Conservation (phyloP, 1,140 invertebrate genomes). For the Drosophila cardini region DNA sequence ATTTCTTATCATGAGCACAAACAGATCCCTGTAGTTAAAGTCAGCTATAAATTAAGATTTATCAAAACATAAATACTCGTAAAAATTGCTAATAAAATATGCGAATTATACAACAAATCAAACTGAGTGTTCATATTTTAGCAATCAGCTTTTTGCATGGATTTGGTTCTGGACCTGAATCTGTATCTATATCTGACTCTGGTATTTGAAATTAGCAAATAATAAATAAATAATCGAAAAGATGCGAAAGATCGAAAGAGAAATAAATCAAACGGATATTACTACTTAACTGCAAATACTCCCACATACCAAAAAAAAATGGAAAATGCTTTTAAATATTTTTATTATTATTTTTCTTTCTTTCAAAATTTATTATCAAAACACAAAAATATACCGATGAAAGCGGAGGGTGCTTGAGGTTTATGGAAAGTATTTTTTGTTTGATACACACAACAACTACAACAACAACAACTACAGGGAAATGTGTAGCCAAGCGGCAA, state of each 20-base stretch:
- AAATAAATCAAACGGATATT: constrained; percentile 67
- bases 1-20: constrained; percentile 11
- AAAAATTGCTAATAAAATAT: constrained; percentile 59
- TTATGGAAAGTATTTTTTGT: constrained; percentile 11
- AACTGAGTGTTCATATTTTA: constrained; percentile 2
- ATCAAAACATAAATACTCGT: constrained; percentile 31
- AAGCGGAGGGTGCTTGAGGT: background rate
- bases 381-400: constrained; percentile 19
- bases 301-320: constrained; percentile 32
- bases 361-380: constrained; percentile 34
- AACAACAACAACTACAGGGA: background rate
- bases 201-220: constrained; percentile 45
- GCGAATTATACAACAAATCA: constrained; percentile 4
- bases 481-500: constrained; percentile 37
- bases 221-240: constrained; percentile 57
- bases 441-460: background rate
- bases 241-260: constrained; percentile 49
- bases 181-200: constrained; percentile 15
- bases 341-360: constrained; percentile 38
- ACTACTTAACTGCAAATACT: constrained; percentile 34
- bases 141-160: constrained; percentile 19
- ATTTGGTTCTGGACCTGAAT: too few relatives aligned
- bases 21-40: background rate
- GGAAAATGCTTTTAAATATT: constrained; percentile 52
- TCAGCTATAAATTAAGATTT: constrained; percentile 20